Percentiles rank a stretch among this genome's conserved stretches.
Evolutionary conservation across 2,888 invertebrate species (phyloP).

Genomic region (Napeogenes inachia): DNA sequence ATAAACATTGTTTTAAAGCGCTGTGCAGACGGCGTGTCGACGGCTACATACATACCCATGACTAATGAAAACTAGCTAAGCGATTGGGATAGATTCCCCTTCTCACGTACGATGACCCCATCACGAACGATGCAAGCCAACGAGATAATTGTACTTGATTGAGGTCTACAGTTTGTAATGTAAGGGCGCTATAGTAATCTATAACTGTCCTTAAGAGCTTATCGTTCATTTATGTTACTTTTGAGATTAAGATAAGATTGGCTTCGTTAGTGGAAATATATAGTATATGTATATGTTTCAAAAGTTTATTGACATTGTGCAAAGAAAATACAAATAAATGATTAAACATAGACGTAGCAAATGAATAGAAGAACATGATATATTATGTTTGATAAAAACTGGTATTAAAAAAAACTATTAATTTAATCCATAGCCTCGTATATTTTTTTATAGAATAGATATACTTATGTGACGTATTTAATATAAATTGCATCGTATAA

Average conservation of each 20-base stretch:
- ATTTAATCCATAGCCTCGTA: too few relatives aligned
- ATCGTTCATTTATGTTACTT: neutral
- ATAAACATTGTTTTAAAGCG: conserved; percentile 53
- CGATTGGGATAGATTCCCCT: conserved; percentile 35
- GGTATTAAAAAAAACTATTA: too few relatives aligned
- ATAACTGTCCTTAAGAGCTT: neutral
- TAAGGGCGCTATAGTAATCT: neutral
- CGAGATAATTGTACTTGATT: conserved; percentile 22
- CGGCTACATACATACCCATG: conserved; percentile 37
- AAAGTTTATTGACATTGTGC: neutral
- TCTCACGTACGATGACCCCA: conserved; percentile 55
- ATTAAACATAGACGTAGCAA: too few relatives aligned
- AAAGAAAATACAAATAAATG: too few relatives aligned
- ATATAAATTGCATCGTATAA: neutral
- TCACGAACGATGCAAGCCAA: conserved; percentile 25
- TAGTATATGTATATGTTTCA: too few relatives aligned
- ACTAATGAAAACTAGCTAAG: conserved; percentile 44
- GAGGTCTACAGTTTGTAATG: neutral
- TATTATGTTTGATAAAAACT: too few relatives aligned
- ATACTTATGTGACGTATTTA: neutral
- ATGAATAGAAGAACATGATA: too few relatives aligned
- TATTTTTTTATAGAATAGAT: too few relatives aligned
- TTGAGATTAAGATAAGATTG: neutral
- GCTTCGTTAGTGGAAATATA: neutral
- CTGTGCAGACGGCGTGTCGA: conserved; percentile 51